phyloP scores from a whole-genome alignment of 2,888 invertebrate genomes.

The Phyllotreta striolata region DNA sequence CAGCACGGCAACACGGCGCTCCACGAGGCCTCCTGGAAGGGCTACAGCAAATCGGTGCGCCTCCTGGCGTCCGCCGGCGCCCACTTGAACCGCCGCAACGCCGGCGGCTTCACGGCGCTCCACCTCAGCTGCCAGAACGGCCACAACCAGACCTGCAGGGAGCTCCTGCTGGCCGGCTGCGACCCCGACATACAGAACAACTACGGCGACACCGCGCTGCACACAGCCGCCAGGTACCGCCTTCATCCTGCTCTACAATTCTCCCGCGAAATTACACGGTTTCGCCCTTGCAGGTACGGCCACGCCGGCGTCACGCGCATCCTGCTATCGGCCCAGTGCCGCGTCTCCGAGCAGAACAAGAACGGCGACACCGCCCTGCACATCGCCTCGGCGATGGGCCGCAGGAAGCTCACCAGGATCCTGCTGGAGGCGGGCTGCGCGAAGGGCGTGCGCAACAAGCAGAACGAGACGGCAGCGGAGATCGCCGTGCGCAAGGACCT shows the following conservation, averaged over 20 bases:
- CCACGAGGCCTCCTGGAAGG: slow-evolving; percentile 96
- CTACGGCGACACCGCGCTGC: slow-evolving; percentile 93
- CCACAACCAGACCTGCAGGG: slow-evolving; percentile 93
- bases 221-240: slow-evolving; percentile 88
- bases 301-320: slow-evolving; percentile 96
- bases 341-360: slow-evolving; percentile 88
- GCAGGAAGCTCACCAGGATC: slow-evolving; percentile 89
- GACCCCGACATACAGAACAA: slow-evolving; percentile 91
- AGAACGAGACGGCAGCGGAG: slow-evolving; percentile 88
- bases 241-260: neutral
- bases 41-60: slow-evolving; percentile 85
- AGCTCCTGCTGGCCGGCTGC: slow-evolving; percentile 86
- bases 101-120: slow-evolving; percentile 91
- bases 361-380: slow-evolving; percentile 96
- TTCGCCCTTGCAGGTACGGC: slow-evolving; percentile 73
- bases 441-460: slow-evolving; percentile 77
- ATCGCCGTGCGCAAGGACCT: slow-evolving; percentile 89
- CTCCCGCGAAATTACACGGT: neutral
- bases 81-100: slow-evolving; percentile 72
- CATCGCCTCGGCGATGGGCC: slow-evolving; percentile 93
- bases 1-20: slow-evolving; percentile 94
- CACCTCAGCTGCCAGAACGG: slow-evolving; percentile 96
- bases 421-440: slow-evolving; percentile 88
- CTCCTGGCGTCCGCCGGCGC: slow-evolving; percentile 74
- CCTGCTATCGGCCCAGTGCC: slow-evolving; percentile 87